Evolutionary conservation across 1,140 invertebrate species (phyloP).

Genomic region (Ooceraea biroi): DNA sequence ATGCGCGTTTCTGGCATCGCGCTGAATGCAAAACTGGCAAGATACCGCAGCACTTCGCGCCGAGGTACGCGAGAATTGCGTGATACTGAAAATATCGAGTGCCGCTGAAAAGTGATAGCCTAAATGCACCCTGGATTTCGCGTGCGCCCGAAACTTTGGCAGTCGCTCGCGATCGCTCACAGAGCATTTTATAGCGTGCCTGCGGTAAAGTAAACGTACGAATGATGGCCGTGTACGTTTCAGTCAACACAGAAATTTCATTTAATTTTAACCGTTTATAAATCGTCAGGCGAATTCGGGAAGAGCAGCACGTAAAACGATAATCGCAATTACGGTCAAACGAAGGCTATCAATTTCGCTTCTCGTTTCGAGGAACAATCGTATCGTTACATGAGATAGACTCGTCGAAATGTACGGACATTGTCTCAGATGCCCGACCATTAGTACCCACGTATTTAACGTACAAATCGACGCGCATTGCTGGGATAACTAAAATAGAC

Average conservation of each 20-base stretch:
- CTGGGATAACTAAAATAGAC: slow-evolving; percentile 70
- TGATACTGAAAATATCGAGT: slow-evolving; percentile 42
- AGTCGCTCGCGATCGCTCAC: slow-evolving; percentile 9
- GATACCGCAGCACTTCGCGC: slow-evolving; percentile 16
- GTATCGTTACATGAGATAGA: background rate
- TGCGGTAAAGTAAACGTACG: slow-evolving; percentile 8
- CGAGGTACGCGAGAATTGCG: slow-evolving; percentile 13
- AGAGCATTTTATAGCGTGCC: slow-evolving; percentile 22
- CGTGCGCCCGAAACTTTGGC: background rate
- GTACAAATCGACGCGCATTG: background rate
- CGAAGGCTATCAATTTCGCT: too few relatives aligned
- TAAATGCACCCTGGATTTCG: slow-evolving; percentile 39
- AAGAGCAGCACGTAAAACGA: background rate
- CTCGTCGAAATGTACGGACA: background rate
- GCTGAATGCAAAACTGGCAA: slow-evolving; percentile 24
- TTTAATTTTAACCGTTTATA: background rate
- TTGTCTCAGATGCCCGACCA: background rate
- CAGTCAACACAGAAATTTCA: background rate
- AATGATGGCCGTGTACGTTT: background rate
- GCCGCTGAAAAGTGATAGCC: slow-evolving; percentile 31
- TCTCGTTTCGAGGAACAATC: too few relatives aligned
- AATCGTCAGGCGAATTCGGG: background rate
- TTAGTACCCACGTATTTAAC: slow-evolving; percentile 5
- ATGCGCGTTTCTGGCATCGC: background rate
- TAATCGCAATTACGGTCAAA: background rate